These are phyloP conservation scores for Mamestra configurata DNA, from an alignment of 1,140 invertebrate species.

Conservation along the genomic window DNA sequence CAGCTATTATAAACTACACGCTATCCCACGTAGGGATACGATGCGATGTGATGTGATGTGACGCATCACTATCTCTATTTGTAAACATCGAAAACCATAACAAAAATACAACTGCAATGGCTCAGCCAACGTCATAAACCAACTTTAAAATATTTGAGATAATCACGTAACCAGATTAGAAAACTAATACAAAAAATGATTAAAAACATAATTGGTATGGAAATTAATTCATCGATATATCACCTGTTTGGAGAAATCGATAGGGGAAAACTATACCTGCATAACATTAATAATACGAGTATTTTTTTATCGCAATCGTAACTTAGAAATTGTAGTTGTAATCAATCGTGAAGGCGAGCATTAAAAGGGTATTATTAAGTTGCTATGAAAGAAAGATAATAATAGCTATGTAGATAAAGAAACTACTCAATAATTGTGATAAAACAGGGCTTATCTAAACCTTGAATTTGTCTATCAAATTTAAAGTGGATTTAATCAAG, in stretches of 20 bases:
- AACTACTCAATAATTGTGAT: slow-evolving; percentile 17
- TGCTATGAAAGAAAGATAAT: slow-evolving; percentile 19
- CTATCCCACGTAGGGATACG: slow-evolving; percentile 46
- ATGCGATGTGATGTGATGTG: not conserved
- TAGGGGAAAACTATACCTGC: not conserved
- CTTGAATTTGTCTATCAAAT: slow-evolving; percentile 28
- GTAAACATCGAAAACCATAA: slow-evolving; percentile 16
- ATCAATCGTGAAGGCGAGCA: not conserved
- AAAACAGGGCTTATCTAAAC: not conserved
- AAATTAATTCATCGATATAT: slow-evolving; percentile 40
- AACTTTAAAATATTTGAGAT: not conserved
- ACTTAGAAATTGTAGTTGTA: slow-evolving; percentile 17
- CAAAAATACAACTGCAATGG: not conserved
- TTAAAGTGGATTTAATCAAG: not conserved
- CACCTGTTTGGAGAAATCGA: slow-evolving; percentile 32
- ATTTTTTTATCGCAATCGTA: slow-evolving; percentile 4
- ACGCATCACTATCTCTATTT: slow-evolving; percentile 30
- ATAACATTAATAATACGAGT: slow-evolving; percentile 6
- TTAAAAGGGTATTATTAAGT: not conserved
- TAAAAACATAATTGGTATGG: slow-evolving; percentile 29
- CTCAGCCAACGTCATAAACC: not conserved
- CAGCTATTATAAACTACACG: slow-evolving; percentile 57
- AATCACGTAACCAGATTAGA: slow-evolving; percentile 25
- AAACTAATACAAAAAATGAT: slow-evolving; percentile 25
- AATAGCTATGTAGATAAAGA: not conserved